phyloP scores from a whole-genome alignment of 2,797 vertebrate genomes.

The Notolepis coatsorum region DNA sequence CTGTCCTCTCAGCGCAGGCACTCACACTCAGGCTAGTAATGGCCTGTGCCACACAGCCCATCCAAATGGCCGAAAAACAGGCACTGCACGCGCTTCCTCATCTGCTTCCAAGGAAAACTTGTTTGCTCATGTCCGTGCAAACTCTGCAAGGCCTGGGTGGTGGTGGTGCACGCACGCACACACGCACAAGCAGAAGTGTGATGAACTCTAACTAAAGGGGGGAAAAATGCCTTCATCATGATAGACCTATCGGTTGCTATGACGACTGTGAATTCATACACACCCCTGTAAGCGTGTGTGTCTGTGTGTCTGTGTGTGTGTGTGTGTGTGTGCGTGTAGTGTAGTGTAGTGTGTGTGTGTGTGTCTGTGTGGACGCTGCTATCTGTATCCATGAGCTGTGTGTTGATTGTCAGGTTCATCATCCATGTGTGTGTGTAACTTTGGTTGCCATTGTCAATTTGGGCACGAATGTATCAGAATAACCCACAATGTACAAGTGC shows the following conservation, averaged over 20 bases:
- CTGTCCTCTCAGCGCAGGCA: no score
- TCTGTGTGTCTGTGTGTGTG: neutral
- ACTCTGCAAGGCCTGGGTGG: constrained; percentile 9
- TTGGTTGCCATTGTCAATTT: no score
- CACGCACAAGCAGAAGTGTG: neutral
- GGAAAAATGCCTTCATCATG: constrained; percentile 38
- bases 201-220: constrained; percentile 14
- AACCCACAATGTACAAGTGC: no score
- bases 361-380: neutral
- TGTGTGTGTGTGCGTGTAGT: constrained; percentile 10
- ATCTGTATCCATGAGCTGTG: no score
- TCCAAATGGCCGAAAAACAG: no score
- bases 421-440: no score
- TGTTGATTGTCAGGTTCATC: no score
- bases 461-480: no score
- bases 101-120: no score
- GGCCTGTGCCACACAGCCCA: no score
- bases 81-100: no score
- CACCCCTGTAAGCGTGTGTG: constrained; percentile 27
- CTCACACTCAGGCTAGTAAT: no score
- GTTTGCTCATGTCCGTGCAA: constrained; percentile 5
- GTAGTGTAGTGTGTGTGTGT: constrained; percentile 4
- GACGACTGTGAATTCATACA: constrained; percentile 53
- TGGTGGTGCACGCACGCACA: neutral
- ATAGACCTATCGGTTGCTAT: constrained; percentile 67